Evolutionary conservation across 2,888 invertebrate genomes (phyloP).

Genomic region (Byasa hedistus): DNA sequence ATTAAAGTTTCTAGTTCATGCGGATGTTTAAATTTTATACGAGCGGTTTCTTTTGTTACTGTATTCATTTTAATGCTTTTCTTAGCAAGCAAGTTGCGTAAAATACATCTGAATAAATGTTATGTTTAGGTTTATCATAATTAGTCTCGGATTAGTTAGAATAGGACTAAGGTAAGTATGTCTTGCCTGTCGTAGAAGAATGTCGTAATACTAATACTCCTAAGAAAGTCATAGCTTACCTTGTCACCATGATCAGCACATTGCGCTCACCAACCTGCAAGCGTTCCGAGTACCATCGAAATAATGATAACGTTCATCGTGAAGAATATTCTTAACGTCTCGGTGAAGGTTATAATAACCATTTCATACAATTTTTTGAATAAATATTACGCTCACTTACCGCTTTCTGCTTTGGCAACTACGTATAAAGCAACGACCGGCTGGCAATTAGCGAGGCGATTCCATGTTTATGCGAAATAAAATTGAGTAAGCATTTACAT

Average conservation of each 20-base stretch:
- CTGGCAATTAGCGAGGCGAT: constrained; percentile 47
- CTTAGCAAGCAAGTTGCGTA: neutral
- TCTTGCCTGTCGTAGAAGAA: no score
- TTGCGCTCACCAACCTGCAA: no score
- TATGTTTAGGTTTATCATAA: no score
- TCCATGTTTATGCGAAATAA: constrained; percentile 56
- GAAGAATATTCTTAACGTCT: neutral
- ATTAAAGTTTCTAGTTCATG: neutral
- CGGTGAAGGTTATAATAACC: neutral
- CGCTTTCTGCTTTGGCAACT: constrained; percentile 66
- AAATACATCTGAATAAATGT: neutral
- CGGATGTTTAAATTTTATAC: neutral
- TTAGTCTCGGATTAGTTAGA: no score
- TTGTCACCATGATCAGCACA: no score
- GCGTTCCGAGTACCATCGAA: no score
- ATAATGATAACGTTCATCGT: neutral
- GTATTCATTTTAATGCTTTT: neutral
- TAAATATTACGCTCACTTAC: constrained; percentile 48
- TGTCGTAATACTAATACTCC: no score
- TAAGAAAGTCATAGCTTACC: no score
- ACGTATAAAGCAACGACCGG: constrained; percentile 42
- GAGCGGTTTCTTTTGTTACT: neutral
- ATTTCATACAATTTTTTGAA: constrained; percentile 34
- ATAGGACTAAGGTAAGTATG: no score
- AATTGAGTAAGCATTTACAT: constrained; percentile 51